Evolutionary conservation across 2,888 invertebrate genomes (phyloP).

Genomic region (Drosophila suboccidentalis): DNA sequence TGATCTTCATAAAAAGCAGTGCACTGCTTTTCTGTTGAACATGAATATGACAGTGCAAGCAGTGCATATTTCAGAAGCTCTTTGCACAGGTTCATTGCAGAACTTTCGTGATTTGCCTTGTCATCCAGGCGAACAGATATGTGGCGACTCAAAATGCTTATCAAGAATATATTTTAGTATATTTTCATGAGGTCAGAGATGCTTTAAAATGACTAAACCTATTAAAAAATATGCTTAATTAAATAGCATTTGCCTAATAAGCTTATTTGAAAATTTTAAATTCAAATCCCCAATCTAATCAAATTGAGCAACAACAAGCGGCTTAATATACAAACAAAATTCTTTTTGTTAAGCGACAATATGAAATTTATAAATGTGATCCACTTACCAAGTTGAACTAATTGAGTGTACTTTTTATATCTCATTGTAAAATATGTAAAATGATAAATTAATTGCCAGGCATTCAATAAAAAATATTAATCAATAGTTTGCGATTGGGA

Average conservation of each 20-base stretch:
- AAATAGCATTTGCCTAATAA: constrained; percentile 8
- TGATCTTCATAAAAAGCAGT: constrained; percentile 1
- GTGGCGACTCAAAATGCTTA: constrained; percentile 5
- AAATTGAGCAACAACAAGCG: constrained; percentile 37
- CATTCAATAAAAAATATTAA: constrained; percentile 73
- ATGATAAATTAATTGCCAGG: constrained; percentile 64
- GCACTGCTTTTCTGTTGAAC: background rate
- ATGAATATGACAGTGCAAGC: background rate
- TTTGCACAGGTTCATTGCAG: constrained; percentile 6
- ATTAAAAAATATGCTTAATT: constrained; percentile 6
- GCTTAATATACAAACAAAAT: constrained; percentile 9
- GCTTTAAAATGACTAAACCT: constrained; percentile 8
- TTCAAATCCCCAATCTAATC: constrained; percentile 7
- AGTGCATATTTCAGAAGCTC: background rate
- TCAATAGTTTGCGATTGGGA: constrained; percentile 53
- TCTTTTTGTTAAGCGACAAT: constrained; percentile 4
- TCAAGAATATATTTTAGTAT: constrained; percentile 1
- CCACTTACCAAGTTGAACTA: constrained; percentile 27
- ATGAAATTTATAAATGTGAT: constrained; percentile 28
- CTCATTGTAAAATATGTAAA: constrained; percentile 48
- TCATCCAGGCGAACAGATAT: background rate
- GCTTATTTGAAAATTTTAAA: background rate
- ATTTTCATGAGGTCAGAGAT: constrained; percentile 5
- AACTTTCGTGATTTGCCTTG: background rate
- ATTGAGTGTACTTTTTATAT: constrained; percentile 68